A percentile compares a stretch with the other conserved stretches of the same genome.
phyloP scores from a whole-genome alignment of 2,797 vertebrate species.

The Oreochromis mossambicus region DNA sequence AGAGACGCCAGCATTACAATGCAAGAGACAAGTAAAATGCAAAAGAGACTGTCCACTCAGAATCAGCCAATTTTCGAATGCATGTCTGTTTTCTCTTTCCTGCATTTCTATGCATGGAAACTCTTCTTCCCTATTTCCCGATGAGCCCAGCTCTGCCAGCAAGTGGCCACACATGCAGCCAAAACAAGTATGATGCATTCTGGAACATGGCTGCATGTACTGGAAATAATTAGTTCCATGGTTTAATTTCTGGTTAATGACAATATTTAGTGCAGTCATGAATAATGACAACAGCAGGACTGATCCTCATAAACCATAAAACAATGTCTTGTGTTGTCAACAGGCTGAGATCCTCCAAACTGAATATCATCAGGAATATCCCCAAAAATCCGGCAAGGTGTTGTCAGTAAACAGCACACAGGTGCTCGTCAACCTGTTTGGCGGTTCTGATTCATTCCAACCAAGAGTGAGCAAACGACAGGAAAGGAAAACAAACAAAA shows the following conservation, averaged over 20 bases:
- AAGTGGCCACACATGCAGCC: background rate
- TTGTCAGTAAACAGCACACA: background rate
- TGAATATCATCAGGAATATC: background rate
- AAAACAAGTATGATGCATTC: background rate
- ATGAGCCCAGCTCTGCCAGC: background rate
- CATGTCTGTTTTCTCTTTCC: background rate
- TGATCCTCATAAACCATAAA: background rate
- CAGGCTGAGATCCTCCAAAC: background rate
- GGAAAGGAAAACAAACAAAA: background rate
- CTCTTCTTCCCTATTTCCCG: background rate
- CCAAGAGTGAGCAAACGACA: background rate
- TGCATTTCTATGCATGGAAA: background rate
- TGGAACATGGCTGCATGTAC: background rate
- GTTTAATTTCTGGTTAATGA: background rate
- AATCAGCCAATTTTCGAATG: background rate
- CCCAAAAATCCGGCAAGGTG: background rate
- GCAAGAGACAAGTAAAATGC: background rate
- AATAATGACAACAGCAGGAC: background rate
- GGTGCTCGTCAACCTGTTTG: background rate
- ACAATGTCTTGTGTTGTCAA: background rate
- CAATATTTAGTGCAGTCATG: background rate
- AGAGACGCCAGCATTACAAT: background rate
- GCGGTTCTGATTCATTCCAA: background rate
- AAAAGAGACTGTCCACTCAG: background rate
- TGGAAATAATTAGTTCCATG: background rate